Evolutionary conservation across 2,797 vertebrate genomes (phyloP).

Genomic region (Myiotriccus ornatus): DNA sequence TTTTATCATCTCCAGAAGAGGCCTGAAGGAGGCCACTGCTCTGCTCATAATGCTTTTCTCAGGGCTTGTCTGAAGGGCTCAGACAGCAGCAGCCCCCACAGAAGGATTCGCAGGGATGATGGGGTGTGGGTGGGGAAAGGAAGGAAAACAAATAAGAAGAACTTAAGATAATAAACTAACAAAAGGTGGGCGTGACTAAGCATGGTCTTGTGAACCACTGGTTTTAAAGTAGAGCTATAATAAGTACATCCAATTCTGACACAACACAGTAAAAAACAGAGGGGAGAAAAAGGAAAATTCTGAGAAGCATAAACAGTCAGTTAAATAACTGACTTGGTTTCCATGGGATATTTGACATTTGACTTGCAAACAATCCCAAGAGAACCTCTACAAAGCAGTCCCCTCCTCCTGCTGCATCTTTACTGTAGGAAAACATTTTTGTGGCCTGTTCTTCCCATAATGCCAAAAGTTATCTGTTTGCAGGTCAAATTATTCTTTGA

Average conservation of each 20-base stretch:
- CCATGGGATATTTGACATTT: slow-evolving; percentile 6
- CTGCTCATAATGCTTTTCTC: background rate
- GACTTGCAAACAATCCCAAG: slow-evolving; percentile 43
- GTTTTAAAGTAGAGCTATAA: background rate
- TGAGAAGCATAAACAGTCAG: background rate
- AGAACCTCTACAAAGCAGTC: slow-evolving; percentile 32
- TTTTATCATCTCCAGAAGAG: background rate
- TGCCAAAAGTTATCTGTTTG: background rate
- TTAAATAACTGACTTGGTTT: slow-evolving; percentile 31
- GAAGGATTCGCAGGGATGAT: background rate
- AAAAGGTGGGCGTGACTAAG: background rate
- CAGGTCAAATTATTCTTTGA: slow-evolving; percentile 18
- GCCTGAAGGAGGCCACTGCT: background rate
- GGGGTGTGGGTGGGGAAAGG: background rate
- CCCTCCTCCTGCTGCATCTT: slow-evolving; percentile 19
- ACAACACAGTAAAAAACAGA: background rate
- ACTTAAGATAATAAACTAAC: slow-evolving; percentile 24
- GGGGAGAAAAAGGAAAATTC: background rate
- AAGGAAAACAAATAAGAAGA: background rate
- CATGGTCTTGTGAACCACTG: background rate
- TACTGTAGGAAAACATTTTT: slow-evolving; percentile 37
- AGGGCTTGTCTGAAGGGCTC: background rate
- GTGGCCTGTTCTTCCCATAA: background rate
- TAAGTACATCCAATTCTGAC: background rate
- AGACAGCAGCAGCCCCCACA: background rate